Base-by-base conservation (phyloP, 2,797 vertebrate genomes). In the Anisognathus igniventris region DNA sequence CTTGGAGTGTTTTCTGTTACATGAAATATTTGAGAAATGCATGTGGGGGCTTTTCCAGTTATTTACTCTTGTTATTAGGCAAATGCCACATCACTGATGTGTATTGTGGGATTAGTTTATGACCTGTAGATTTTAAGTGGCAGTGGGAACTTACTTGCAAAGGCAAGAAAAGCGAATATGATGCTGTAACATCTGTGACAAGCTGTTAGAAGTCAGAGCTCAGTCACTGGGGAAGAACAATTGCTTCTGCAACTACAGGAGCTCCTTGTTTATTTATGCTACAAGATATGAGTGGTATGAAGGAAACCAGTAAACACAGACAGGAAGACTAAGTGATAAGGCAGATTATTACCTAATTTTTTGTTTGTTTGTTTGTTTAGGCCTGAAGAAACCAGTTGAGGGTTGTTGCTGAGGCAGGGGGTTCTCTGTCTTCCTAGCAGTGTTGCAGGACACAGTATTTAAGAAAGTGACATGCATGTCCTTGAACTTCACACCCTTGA, bases 1-100 rank as follows among this genome's bases (percentile, higher is more conserved):
- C 23, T 72, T 65, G 68, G 27, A 57, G 79, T 88, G 50, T 90
- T 93, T 88, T 74, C 31, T 79, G 22, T 87, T 90, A 64, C 45
- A 13, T 51, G n/a, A 93, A 94, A 67, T 94, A 94, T 94, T 93
- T 92, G 74, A 93, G 79, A 92, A 96, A 95, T 93, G 88, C 64
- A 19, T 90, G 80, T 76, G 92, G 94, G 90, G 95, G 93, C 84
- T 92, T 92, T 85, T 83, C 35, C 86, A 92, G 64, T 37, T 85
- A 53, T 67, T 93, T 76, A 58, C 35, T 94, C 57, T 51, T 31
- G 62, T 57, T 91, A 66, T 72, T 74, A 83, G 67, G 73, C 65
- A 82, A 91, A 89, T 77, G 39, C 57, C 60, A 73, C 42, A 64
- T 93, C 40, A 33, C 9, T 68, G 57, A 20, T 91, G n/a, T 79